Evolutionary conservation across 2,888 invertebrate species (phyloP).

Genomic region (Limnephilus rhombicus): DNA sequence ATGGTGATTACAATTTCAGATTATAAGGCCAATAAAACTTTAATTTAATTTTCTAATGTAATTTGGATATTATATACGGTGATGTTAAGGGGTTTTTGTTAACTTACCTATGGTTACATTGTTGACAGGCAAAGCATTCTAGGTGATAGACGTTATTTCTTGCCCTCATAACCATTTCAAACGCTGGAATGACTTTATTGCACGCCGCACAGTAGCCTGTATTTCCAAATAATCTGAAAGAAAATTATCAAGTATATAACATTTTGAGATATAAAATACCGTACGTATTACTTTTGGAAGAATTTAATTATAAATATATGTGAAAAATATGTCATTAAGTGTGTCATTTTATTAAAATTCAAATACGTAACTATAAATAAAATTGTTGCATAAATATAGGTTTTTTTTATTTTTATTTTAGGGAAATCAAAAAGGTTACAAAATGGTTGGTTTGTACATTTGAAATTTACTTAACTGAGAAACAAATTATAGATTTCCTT

Average conservation of each 20-base stretch:
- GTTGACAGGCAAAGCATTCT: constrained; percentile 98
- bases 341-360: too few relatives aligned
- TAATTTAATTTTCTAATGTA: background rate
- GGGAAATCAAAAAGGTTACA: too few relatives aligned
- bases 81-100: background rate
- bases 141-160: constrained; percentile 97
- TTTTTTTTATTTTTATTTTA: too few relatives aligned
- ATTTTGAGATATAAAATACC: background rate
- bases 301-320: too few relatives aligned
- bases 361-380: too few relatives aligned
- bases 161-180: constrained; percentile 99
- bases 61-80: background rate
- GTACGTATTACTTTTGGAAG: too few relatives aligned
- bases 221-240: constrained; percentile 91
- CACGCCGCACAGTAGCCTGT: constrained; percentile 98
- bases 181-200: constrained; percentile 98
- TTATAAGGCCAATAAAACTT: background rate
- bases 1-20: background rate
- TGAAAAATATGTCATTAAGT: too few relatives aligned
- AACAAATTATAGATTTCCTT: too few relatives aligned
- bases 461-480: too few relatives aligned
- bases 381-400: too few relatives aligned
- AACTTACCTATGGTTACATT: constrained; percentile 96
- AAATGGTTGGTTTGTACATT: too few relatives aligned
- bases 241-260: background rate